These are phyloP conservation scores for Pentalonia nigronervosa DNA, from an alignment of 1,140 invertebrate genomes.

Conservation along the genomic window DNA sequence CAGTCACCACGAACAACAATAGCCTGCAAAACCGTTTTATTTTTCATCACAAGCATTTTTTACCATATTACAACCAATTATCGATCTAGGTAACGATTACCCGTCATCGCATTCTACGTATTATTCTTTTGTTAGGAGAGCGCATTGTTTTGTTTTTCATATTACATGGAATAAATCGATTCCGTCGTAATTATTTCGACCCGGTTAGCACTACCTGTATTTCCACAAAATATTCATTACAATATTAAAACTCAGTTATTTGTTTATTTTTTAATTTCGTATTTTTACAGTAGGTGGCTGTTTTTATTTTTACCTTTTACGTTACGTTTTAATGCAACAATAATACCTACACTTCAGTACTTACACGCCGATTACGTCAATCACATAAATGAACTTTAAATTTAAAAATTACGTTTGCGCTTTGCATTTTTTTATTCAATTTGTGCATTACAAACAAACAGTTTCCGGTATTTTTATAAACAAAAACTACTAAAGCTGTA, in stretches of 20 bases:
- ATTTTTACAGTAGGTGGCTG: too few species aligned
- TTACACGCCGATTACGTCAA: background rate
- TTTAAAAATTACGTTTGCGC: background rate
- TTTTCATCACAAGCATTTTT: background rate
- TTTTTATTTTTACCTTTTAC: background rate
- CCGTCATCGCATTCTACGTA: background rate
- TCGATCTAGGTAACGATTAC: constrained; percentile 1
- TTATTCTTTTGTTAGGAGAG: background rate
- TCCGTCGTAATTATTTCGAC: background rate
- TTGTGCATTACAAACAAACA: background rate
- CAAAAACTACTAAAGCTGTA: background rate
- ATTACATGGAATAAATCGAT: background rate
- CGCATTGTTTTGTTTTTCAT: constrained; percentile 6
- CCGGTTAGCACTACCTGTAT: background rate
- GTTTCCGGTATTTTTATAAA: background rate
- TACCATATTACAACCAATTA: constrained; percentile 11
- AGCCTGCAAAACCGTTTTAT: background rate
- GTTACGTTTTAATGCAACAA: background rate
- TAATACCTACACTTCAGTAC: background rate
- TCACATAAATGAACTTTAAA: background rate
- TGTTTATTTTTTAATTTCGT: background rate
- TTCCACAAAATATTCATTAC: background rate
- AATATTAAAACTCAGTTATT: constrained; percentile 19
- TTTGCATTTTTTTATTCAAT: background rate
- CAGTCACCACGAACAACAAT: background rate